A percentile compares a stretch with the other conserved stretches of the same genome.
These are phyloP conservation scores for Melanerpes formicivorus DNA, from an alignment of 2,113 vertebrate genomes.

Conservation along the genomic window DNA sequence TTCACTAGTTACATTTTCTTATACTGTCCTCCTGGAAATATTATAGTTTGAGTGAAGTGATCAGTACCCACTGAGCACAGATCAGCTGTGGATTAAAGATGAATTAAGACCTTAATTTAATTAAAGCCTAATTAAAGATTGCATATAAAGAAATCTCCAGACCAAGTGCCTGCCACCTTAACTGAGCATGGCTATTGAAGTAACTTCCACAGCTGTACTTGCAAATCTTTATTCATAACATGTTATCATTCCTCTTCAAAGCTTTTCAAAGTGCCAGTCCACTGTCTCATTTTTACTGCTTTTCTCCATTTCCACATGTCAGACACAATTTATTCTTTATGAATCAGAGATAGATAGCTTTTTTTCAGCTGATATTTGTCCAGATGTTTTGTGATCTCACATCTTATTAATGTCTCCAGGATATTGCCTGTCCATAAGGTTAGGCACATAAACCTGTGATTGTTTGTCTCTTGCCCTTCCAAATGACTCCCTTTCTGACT, in stretches of 20 bases:
- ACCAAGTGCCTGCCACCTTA: not conserved
- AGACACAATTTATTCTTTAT: slow-evolving; percentile 52
- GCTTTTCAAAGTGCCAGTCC: not conserved
- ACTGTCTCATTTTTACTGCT: slow-evolving; percentile 5
- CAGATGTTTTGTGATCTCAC: slow-evolving; percentile 75
- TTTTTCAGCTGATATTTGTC: slow-evolving; percentile 68
- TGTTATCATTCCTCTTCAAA: not conserved
- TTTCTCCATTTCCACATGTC: slow-evolving; percentile 50
- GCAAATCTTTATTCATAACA: not conserved
- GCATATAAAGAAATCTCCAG: not conserved
- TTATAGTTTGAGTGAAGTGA: not conserved
- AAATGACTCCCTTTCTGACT: slow-evolving; percentile 51
- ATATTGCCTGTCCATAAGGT: slow-evolving; percentile 61
- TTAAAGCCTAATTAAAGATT: slow-evolving; percentile 6
- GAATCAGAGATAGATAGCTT: slow-evolving; percentile 56
- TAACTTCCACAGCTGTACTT: not conserved
- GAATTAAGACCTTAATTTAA: slow-evolving; percentile 40
- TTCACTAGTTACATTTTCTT: not conserved
- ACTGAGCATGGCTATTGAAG: not conserved
- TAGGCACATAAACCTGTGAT: slow-evolving; percentile 41
- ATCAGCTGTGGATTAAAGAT: slow-evolving; percentile 5
- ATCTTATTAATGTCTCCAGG: slow-evolving; percentile 57
- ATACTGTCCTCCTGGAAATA: not conserved
- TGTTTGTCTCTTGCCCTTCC: slow-evolving; percentile 55
- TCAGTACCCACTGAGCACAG: not conserved